Percentiles rank a stretch among this genome's conserved stretches.
Conservation (phyloP, 2,888 invertebrate genomes). For the Omphaloscelis lunosa region DNA sequence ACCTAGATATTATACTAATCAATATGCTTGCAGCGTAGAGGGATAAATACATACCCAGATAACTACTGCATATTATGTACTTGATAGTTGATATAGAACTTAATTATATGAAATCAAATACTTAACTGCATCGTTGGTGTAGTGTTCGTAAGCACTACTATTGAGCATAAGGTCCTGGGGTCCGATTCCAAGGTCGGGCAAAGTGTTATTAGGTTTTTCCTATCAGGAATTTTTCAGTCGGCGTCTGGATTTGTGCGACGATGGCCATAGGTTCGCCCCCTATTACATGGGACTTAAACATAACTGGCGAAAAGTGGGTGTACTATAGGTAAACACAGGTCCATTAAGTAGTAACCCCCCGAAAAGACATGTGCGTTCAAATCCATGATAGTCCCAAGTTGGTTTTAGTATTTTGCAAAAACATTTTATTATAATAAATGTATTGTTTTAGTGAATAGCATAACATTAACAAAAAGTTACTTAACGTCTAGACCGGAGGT, state of each 20-base stretch:
- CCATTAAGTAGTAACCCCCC: too few species aligned
- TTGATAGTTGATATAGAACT: background rate
- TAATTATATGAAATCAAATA: background rate
- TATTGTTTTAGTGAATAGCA: too few species aligned
- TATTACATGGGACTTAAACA: background rate
- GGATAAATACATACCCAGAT: background rate
- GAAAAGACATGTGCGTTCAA: too few species aligned
- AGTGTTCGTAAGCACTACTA: background rate
- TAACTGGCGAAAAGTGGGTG: background rate
- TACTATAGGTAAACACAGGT: background rate
- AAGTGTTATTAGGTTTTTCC: background rate
- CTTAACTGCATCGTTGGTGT: background rate
- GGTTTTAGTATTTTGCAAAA: too few species aligned
- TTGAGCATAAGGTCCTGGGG: background rate
- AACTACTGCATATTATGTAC: background rate
- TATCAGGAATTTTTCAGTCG: background rate
- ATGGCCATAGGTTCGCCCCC: background rate
- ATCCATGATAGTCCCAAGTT: too few species aligned
- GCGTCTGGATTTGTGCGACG: background rate
- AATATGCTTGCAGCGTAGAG: conserved; percentile 9
- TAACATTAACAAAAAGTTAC: too few species aligned
- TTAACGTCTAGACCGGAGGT: too few species aligned
- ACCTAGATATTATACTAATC: conserved; percentile 22
- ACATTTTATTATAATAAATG: too few species aligned
- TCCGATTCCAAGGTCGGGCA: background rate